These are phyloP conservation scores for Tupiocoris notatus DNA, from an alignment of 2,888 invertebrate species.

Conservation along the genomic window DNA sequence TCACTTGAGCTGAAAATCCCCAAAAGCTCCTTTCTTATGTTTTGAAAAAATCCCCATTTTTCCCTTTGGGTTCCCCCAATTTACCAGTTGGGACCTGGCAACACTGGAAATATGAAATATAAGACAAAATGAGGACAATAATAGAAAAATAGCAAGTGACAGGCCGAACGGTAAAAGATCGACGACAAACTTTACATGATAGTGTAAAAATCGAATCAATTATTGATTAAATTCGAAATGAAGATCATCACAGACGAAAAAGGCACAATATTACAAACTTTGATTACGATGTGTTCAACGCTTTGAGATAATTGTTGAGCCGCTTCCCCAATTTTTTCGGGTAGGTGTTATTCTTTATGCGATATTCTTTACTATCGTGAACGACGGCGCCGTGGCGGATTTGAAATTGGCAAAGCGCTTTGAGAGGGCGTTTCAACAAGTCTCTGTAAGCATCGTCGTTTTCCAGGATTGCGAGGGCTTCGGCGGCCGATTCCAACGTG, in stretches of 20 bases:
- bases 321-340: slow-evolving; percentile 78
- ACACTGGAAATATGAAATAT: too few relatives aligned
- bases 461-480: slow-evolving; percentile 76
- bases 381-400: slow-evolving; percentile 87
- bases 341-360: slow-evolving; percentile 75
- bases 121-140: too few relatives aligned
- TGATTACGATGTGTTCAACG: slow-evolving; percentile 36
- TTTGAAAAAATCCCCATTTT: too few relatives aligned
- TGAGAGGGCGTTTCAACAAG: slow-evolving; percentile 72
- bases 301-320: slow-evolving; percentile 56
- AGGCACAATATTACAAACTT: slow-evolving; percentile 2
- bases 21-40: too few relatives aligned
- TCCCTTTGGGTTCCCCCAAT: too few relatives aligned
- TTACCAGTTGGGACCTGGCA: too few relatives aligned
- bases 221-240: too few relatives aligned
- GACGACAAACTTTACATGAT: too few relatives aligned
- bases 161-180: too few relatives aligned
- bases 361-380: slow-evolving; percentile 88
- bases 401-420: slow-evolving; percentile 81
- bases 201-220: too few relatives aligned
- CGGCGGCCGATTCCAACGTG: slow-evolving; percentile 82
- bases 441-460: slow-evolving; percentile 61
- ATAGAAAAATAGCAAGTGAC: too few relatives aligned
- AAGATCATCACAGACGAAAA: slow-evolving; percentile 9
- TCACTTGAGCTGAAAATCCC: too few relatives aligned